Conservation (phyloP, 2,113 vertebrate species). For the Bujurquina vittata region DNA sequence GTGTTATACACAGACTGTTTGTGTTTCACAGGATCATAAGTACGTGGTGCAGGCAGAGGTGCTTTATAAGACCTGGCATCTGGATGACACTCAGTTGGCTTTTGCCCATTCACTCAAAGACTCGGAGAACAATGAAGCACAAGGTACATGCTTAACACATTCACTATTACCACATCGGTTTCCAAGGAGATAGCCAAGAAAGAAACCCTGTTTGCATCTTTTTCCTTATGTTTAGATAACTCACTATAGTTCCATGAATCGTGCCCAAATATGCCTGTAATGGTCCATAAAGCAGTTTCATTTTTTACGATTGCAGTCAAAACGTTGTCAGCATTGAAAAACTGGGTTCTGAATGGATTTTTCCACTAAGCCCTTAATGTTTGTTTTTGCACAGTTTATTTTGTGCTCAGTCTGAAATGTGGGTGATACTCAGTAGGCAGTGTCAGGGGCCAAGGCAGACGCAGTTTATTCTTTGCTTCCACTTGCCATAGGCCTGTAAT, state of each 20-base stretch:
- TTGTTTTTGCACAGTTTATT: slow-evolving; percentile 22
- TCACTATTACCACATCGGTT: not conserved
- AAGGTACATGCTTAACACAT: slow-evolving; percentile 77
- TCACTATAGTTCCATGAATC: not conserved
- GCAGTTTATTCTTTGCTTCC: slow-evolving; percentile 41
- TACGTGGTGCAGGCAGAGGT: slow-evolving; percentile 88
- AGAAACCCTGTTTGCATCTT: not conserved
- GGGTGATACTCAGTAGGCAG: slow-evolving; percentile 29
- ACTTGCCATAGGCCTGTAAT: slow-evolving; percentile 51
- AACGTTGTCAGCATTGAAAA: not conserved
- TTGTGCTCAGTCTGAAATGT: slow-evolving; percentile 35
- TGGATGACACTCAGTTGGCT: slow-evolving; percentile 80
- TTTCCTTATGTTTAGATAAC: not conserved
- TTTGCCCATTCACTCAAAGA: slow-evolving; percentile 84
- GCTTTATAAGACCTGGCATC: slow-evolving; percentile 85
- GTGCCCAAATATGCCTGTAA: not conserved
- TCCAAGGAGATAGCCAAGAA: not conserved
- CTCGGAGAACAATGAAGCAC: slow-evolving; percentile 81
- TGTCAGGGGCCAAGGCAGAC: slow-evolving; percentile 47
- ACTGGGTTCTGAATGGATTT: slow-evolving; percentile 8
- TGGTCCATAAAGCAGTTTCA: not conserved
- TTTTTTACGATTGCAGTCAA: slow-evolving; percentile 23
- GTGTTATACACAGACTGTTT: slow-evolving; percentile 5
- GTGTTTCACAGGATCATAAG: slow-evolving; percentile 81
- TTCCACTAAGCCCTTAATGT: not conserved